Percentiles rank a stretch among this genome's conserved stretches.
These are phyloP conservation scores for Drosophila seclusa DNA, from an alignment of 2,888 invertebrate species.

Conservation along the genomic window DNA sequence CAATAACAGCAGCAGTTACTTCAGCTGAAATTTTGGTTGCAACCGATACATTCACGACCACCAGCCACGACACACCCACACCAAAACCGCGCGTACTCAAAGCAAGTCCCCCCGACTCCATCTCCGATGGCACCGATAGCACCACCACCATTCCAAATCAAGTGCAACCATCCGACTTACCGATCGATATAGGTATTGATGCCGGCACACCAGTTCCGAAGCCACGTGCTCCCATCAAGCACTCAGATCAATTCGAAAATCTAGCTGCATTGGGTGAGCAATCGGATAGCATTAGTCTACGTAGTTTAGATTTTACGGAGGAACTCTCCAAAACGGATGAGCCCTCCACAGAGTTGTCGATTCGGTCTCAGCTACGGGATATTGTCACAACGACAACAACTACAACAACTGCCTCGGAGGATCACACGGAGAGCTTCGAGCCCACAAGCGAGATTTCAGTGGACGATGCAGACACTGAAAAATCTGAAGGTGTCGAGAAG, in stretches of 20 bases:
- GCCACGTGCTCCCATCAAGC: constrained; percentile 82
- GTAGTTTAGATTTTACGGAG: constrained; percentile 82
- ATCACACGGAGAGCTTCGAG: constrained; percentile 78
- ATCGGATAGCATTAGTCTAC: constrained; percentile 80
- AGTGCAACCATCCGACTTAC: constrained; percentile 57
- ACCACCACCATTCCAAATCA: constrained; percentile 70
- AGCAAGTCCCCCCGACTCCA: constrained; percentile 76
- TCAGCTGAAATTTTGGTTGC: constrained; percentile 65
- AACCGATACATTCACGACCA: constrained; percentile 55
- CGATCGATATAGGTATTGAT: constrained; percentile 62
- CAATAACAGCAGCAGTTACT: constrained; percentile 62
- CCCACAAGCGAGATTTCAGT: constrained; percentile 79
- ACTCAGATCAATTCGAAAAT: constrained; percentile 76
- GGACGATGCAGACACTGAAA: constrained; percentile 75
- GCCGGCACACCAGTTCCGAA: constrained; percentile 80
- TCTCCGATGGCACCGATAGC: constrained; percentile 71
- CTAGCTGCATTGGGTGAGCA: constrained; percentile 78
- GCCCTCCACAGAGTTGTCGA: constrained; percentile 78
- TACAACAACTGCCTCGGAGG: constrained; percentile 78
- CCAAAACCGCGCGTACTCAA: constrained; percentile 86
- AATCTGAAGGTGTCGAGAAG: constrained; percentile 65
- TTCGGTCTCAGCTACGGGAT: constrained; percentile 70
- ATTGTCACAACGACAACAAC: constrained; percentile 66
- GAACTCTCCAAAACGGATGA: constrained; percentile 81
- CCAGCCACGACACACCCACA: constrained; percentile 83